Evolutionary conservation across 37 sponge, comb jelly and placozoan species (phyloP), one percentile per base, ranked within the genome.

Genomic region (Bolinopsis microptera): DNA sequence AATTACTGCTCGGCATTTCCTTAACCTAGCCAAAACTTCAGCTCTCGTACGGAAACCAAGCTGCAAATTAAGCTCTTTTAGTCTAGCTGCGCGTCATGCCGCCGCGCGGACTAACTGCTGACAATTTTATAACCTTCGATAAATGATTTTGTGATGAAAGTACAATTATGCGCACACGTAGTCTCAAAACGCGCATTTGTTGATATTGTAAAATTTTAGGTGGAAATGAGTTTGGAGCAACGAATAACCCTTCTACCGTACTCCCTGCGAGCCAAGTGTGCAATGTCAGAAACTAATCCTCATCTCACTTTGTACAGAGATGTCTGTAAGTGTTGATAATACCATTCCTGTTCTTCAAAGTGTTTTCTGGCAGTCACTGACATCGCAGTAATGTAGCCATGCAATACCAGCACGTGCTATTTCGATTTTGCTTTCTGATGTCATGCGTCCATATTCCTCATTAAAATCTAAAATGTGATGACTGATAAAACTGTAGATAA

Each of bases 311-410:
- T 86, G 27, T 86, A 86, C 61, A 86, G 61, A 26, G 90, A 86
- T 27, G 61, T 86, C 0, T 86, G 90, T 86, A 86, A 86, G 90
- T 86, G 27, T 70, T 5, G n/a, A n/a, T n/a, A n/a, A n/a, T n/a
- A n/a, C n/a, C n/a, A n/a, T n/a, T n/a, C n/a, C n/a, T n/a, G n/a
- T n/a, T n/a, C n/a, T n/a, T n/a, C n/a, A n/a, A n/a, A n/a, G n/a
- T n/a, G n/a, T n/a, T n/a, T n/a, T n/a, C n/a, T n/a, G n/a, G n/a
- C n/a, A n/a, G n/a, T n/a, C n/a, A n/a, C n/a, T n/a, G n/a, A n/a
- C n/a, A n/a, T n/a, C n/a, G n/a, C n/a, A n/a, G n/a, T n/a, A n/a
- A n/a, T n/a, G n/a, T n/a, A n/a, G n/a, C n/a, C n/a, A n/a, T n/a
- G n/a, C n/a, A n/a, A n/a, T n/a, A n/a, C n/a, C n/a, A n/a, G n/a